Percentiles rank a stretch among this genome's conserved stretches.
Evolutionary conservation across 2,888 invertebrate species (phyloP).

Genomic region (Chymomyza fuscimana): DNA sequence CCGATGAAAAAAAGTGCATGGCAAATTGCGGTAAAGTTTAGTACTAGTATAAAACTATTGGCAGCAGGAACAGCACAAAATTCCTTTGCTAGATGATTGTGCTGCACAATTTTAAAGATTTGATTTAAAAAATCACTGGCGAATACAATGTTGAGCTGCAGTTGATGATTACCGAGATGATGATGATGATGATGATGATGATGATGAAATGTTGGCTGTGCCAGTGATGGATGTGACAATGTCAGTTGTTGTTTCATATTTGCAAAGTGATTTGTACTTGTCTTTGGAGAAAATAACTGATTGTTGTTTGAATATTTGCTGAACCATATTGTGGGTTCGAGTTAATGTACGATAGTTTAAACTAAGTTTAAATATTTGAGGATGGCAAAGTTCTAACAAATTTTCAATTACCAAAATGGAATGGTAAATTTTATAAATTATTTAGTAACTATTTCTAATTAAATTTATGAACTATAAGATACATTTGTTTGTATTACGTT

Average conservation of each 20-base stretch:
- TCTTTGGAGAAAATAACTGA: neutral
- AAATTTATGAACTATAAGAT: too few relatives aligned
- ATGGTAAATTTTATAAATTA: too few relatives aligned
- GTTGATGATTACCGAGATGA: neutral
- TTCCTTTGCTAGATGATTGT: neutral
- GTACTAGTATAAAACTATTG: conserved; percentile 50
- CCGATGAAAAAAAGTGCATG: conserved; percentile 54
- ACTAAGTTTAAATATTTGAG: neutral
- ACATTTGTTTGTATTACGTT: too few relatives aligned
- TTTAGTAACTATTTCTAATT: too few relatives aligned
- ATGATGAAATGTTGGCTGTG: conserved; percentile 60
- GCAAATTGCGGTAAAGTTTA: conserved; percentile 67
- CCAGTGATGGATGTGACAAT: conserved; percentile 46
- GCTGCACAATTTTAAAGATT: conserved; percentile 65
- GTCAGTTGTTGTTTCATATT: neutral
- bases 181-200: conserved; percentile 37
- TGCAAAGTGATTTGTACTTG: neutral
- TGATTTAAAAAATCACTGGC: conserved; percentile 58
- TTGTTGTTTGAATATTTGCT: neutral
- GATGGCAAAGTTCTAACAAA: neutral
- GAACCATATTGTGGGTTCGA: neutral
- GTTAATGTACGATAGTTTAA: neutral
- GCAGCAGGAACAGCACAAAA: neutral
- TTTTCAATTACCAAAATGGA: neutral
- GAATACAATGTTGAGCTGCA: neutral